These are phyloP conservation scores for Scaptodrosophila lebanonensis DNA, from an alignment of 1,140 invertebrate genomes.

Conservation along the genomic window DNA sequence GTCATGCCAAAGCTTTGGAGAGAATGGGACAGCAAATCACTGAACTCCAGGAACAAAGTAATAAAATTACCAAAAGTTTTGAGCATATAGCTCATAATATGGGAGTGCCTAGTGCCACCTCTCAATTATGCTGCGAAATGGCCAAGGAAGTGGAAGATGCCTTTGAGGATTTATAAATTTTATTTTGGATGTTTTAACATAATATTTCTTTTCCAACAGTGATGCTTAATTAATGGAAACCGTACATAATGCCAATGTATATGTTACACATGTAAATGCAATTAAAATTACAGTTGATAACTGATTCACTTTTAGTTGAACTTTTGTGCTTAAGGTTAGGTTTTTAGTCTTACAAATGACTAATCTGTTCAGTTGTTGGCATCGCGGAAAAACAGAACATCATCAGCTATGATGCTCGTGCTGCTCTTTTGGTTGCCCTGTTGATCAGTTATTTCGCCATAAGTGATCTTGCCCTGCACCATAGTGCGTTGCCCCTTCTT, in stretches of 20 bases:
- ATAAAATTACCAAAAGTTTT: background rate
- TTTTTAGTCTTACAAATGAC: slow-evolving; percentile 1
- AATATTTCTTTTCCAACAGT: slow-evolving; percentile 7
- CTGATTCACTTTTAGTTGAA: slow-evolving; percentile 45
- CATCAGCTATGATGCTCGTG: slow-evolving; percentile 90
- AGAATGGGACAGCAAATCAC: slow-evolving; percentile 27
- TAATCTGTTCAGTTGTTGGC: slow-evolving; percentile 36
- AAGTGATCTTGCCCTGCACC: slow-evolving; percentile 88
- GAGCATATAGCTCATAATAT: slow-evolving; percentile 3
- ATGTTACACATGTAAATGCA: slow-evolving; percentile 38
- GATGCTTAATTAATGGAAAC: background rate
- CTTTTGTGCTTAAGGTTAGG: slow-evolving; percentile 51
- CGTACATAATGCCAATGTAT: slow-evolving; percentile 18
- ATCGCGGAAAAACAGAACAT: slow-evolving; percentile 87
- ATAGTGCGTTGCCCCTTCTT: slow-evolving; percentile 92
- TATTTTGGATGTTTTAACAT: slow-evolving; percentile 1
- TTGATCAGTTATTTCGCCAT: slow-evolving; percentile 90
- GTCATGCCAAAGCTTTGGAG: slow-evolving; percentile 16
- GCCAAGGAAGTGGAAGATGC: background rate
- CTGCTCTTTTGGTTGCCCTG: slow-evolving; percentile 84
- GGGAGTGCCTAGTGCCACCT: background rate
- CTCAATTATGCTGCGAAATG: slow-evolving; percentile 1
- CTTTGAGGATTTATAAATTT: background rate
- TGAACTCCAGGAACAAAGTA: background rate
- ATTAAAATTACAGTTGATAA: slow-evolving; percentile 14